Evolutionary conservation across 2,797 vertebrate genomes (phyloP).

Genomic region (Neomorphus geoffroyi): DNA sequence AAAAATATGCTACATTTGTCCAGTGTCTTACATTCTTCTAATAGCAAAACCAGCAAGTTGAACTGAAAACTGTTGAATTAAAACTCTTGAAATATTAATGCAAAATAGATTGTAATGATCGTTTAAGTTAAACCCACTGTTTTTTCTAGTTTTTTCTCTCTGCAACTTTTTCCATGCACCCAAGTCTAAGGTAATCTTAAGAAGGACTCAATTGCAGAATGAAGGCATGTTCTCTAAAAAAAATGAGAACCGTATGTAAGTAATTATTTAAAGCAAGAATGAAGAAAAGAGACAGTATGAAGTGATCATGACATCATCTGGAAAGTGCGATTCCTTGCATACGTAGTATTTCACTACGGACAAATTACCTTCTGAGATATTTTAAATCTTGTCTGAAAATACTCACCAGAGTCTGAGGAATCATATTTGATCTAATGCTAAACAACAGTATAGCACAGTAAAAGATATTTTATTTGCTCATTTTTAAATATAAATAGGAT

Average conservation of each 20-base stretch:
- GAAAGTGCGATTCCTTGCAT: background rate
- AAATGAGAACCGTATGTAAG: background rate
- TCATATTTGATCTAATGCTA: background rate
- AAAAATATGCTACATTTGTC: background rate
- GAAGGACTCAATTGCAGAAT: background rate
- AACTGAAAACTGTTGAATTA: background rate
- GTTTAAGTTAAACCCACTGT: background rate
- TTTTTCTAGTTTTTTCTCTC: background rate
- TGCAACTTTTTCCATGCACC: background rate
- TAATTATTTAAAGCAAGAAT: background rate
- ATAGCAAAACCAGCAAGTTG: background rate
- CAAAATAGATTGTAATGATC: background rate
- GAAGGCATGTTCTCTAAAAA: background rate
- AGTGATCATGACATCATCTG: background rate
- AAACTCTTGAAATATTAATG: background rate
- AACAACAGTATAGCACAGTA: background rate
- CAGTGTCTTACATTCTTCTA: background rate
- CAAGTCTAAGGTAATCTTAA: background rate
- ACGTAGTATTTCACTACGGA: background rate
- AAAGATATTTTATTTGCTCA: background rate
- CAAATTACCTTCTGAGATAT: background rate
- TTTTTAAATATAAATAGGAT: background rate
- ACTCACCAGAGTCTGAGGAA: background rate
- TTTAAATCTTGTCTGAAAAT: background rate
- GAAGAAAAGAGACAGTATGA: background rate